phyloP scores from a whole-genome alignment of 2,113 vertebrate genomes.

The Nasalis larvatus region DNA sequence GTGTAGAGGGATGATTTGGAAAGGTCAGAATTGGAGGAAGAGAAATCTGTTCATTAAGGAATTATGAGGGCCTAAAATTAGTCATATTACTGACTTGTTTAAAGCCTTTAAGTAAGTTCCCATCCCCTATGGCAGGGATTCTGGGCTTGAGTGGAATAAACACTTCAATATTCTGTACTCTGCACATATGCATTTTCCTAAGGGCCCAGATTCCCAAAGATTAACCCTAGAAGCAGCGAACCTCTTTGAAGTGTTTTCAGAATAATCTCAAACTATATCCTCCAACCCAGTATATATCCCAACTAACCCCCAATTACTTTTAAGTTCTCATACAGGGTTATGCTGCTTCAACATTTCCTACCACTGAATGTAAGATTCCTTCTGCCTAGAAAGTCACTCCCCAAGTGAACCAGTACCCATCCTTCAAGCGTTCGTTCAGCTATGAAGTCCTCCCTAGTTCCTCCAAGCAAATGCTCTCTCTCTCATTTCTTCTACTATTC shows the following conservation, averaged over 20 bases:
- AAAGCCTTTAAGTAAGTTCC: neutral
- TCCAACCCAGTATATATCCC: neutral
- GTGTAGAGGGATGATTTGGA: neutral
- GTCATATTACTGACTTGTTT: neutral
- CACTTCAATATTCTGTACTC: neutral
- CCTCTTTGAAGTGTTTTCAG: neutral
- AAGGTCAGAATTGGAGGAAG: slow-evolving; percentile 9
- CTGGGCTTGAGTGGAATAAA: neutral
- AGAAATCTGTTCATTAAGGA: slow-evolving; percentile 11
- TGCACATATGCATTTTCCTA: neutral
- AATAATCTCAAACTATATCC: neutral
- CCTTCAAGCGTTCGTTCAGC: neutral
- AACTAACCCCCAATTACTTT: neutral
- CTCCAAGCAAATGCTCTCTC: neutral
- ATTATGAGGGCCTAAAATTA: neutral
- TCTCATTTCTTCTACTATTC: neutral
- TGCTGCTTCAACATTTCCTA: slow-evolving; percentile 33
- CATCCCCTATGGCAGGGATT: neutral
- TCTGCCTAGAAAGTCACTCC: neutral
- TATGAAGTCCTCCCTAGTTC: neutral
- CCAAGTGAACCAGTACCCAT: neutral
- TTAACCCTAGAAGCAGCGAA: neutral
- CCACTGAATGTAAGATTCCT: neutral
- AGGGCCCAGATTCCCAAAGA: neutral
- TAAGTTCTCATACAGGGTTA: neutral